These are phyloP conservation scores for Albula goreensis DNA, from an alignment of 2,113 vertebrate genomes.

Conservation along the genomic window DNA sequence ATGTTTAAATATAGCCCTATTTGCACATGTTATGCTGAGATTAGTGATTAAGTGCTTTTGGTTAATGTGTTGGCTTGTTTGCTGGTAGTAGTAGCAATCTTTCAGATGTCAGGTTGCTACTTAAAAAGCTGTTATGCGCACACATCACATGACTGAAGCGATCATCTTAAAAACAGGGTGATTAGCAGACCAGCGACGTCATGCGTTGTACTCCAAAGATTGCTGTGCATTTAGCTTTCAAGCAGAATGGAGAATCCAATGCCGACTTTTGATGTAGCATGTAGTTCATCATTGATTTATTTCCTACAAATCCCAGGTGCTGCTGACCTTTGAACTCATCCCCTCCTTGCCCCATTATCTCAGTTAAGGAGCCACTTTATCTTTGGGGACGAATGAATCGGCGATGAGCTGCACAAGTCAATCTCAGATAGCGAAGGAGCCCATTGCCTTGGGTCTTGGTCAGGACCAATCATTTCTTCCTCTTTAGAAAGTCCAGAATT, in stretches of 20 bases:
- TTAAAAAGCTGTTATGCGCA: neutral
- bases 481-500: neutral
- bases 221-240: neutral
- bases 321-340: neutral
- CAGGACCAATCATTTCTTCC: neutral
- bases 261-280: neutral
- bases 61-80: constrained; percentile 2
- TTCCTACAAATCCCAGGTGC: neutral
- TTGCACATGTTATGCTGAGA: neutral
- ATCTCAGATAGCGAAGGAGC: neutral
- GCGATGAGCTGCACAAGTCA: neutral
- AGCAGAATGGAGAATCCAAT: neutral
- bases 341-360: neutral
- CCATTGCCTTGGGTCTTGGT: neutral
- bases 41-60: neutral
- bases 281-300: neutral
- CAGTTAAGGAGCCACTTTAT: neutral
- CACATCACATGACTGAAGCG: neutral
- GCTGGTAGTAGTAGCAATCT: neutral
- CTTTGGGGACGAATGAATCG: neutral
- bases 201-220: neutral
- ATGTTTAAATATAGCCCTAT: neutral
- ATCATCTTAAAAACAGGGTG: neutral
- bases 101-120: neutral
- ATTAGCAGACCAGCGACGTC: neutral